These are phyloP conservation scores for Dunckerocampus dactyliophorus DNA, from an alignment of 2,113 vertebrate species.

Conservation along the genomic window DNA sequence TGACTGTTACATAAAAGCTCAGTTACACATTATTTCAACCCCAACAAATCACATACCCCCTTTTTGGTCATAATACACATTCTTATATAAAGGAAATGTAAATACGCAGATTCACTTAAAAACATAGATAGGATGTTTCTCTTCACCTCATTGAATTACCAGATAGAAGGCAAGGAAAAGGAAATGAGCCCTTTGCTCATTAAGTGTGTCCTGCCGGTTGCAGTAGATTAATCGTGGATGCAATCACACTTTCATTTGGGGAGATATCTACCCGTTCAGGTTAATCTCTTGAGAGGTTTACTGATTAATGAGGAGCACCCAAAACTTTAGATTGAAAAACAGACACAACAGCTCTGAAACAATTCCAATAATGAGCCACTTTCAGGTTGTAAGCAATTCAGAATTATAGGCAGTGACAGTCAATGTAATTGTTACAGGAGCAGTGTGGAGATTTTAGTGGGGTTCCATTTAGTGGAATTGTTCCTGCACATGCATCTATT, in stretches of 20 bases:
- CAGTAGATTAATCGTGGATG: constrained; percentile 39
- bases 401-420: not conserved
- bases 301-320: constrained; percentile 20
- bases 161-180: constrained; percentile 19
- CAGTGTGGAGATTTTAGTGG: not conserved
- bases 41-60: constrained; percentile 5
- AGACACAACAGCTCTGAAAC: constrained; percentile 2
- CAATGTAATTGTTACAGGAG: not conserved
- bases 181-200: constrained; percentile 43
- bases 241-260: constrained; percentile 41
- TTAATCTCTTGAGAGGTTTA: constrained; percentile 12
- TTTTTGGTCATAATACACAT: constrained; percentile 6
- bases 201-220: constrained; percentile 34
- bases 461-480: not conserved
- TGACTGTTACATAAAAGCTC: constrained; percentile 39
- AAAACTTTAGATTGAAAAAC: constrained; percentile 21
- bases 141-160: constrained; percentile 28
- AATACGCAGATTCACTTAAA: constrained; percentile 13
- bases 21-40: constrained; percentile 17
- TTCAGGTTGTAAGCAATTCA: not conserved
- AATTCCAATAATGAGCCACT: not conserved
- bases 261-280: constrained; percentile 16
- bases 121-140: constrained; percentile 11
- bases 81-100: constrained; percentile 6
- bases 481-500: too few relatives aligned